Evolutionary conservation across 2,888 invertebrate species (phyloP), one percentile per base, ranked within the genome.

Genomic region (Tipula confusa): DNA sequence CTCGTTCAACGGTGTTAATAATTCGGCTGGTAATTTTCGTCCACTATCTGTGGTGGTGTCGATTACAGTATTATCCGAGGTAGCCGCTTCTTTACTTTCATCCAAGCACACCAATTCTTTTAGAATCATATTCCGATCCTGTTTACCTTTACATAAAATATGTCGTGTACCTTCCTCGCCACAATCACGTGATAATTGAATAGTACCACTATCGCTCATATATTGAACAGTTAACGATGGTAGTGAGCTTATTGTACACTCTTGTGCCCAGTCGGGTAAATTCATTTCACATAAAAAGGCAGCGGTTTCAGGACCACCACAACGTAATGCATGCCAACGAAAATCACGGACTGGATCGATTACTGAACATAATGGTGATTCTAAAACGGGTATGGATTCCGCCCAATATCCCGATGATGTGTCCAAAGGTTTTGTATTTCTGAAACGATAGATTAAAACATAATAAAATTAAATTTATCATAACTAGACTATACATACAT

Each of bases 231-330:
- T 95, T 85, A 95, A 89, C 36, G 94, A 94, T 3, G 95, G 94
- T 86, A 95, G 89, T 84, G 93, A 93, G 86, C 93, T 93, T 84
- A 95, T 90, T 89, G 94, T 93, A 87, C 95, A 95, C 31, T 94
- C 93, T 86, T 93, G 92, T n/a, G 95, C 95, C 95, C 95, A 95
- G 86, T 92, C 91, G 31, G 95, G 95, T 85, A 95, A 95, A 86
- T 94, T 94, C 87, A 95, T 91, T 91, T 95, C 95, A 88, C 95
- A 95, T 85, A 95, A 93, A 88, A 95, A 95, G 6, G 95, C 93
- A 0, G 95, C 95, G 0, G 94, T 93, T 85, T 94, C 93, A 0
- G 95, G 94, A 29, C 95, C 95, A 9, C 94, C 94, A 87, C 95
- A 95, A 11, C 93, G 91, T 82, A 93, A 90, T 0, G 94, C 93